phyloP scores from a whole-genome alignment of 2,113 vertebrate species.

The Symphodus melops region DNA sequence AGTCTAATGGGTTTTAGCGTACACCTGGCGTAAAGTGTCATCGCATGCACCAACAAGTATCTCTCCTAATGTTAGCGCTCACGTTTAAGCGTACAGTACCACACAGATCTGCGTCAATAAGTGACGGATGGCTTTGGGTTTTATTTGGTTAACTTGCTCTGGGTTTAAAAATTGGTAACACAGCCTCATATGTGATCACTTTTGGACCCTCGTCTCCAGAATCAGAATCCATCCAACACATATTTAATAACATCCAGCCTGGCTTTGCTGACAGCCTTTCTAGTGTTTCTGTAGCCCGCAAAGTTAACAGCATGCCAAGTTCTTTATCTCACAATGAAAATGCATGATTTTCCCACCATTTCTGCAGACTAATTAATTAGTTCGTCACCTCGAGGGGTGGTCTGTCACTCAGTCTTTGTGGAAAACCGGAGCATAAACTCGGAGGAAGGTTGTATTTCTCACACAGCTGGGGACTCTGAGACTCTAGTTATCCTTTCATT shows the following conservation, averaged over 20 bases:
- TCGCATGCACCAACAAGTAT: no score
- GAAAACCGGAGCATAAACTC: slow-evolving; percentile 47
- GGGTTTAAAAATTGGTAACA: not conserved
- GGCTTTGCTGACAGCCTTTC: not conserved
- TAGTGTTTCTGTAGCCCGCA: slow-evolving; percentile 10
- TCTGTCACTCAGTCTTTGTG: slow-evolving; percentile 52
- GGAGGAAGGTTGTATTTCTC: slow-evolving; percentile 53
- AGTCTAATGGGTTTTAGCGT: no score
- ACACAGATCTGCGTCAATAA: no score
- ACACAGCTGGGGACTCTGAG: slow-evolving; percentile 47
- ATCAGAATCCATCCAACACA: not conserved
- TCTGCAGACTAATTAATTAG: slow-evolving; percentile 27
- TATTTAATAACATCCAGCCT: slow-evolving; percentile 2
- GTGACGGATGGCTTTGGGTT: not conserved
- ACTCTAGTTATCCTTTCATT: slow-evolving; percentile 63
- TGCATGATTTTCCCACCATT: slow-evolving; percentile 20
- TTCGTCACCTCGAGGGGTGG: slow-evolving; percentile 41
- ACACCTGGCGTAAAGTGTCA: no score
- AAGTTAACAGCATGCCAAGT: slow-evolving; percentile 16
- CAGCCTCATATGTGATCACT: not conserved
- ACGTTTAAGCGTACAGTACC: no score
- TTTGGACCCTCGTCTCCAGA: not conserved
- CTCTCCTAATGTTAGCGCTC: no score
- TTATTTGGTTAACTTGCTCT: not conserved
- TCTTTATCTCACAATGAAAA: slow-evolving; percentile 26